Evolutionary conservation across 2,797 vertebrate genomes (phyloP), one percentile per base, ranked within the genome.

Genomic region (Liasis olivaceus): DNA sequence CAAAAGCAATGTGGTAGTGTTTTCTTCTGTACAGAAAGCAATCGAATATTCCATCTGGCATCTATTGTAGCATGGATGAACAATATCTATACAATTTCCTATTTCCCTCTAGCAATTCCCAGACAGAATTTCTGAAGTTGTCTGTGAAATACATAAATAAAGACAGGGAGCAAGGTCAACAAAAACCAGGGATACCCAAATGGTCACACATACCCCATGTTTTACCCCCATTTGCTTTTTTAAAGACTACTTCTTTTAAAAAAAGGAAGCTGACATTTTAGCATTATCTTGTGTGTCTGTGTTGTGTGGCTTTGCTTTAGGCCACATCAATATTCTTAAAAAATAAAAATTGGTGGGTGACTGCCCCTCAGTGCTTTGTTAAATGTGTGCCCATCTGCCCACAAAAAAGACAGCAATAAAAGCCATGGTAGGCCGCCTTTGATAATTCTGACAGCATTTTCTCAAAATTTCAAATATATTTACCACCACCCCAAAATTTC

Each of bases 1-100:
- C 24, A 81, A 86, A 72, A 89, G 69, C 26, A 72, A 85, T 60
- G 14, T 15, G 13, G 26, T 2, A 60, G 56, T 59, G 42, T 36
- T 88, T 58, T 72, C 51, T 28, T 22, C 20, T n/a, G 22, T 42
- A 2, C 47, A 87, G n/a, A 87, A 85, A 92, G 17, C 66, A 90
- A 90, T 84, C 51, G 4, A 91, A 85, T 60, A 88, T 93, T 88
- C 47, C 9, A 81, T 64, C 14, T 64, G 24, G 58, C 31, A 88
- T 91, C 26, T 90, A 56, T 90, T 84, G 58, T 81, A 87, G 66
- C 89, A 60, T 58, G 64, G 69, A 59, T 85, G 51, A 31, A 88
- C 56, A 87, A 56, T 31, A 56, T 84, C 56, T 85, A 91, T 90
- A 84, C 36, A 64, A 47, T 58, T 4, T 64, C 66, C 6, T 84